These are phyloP conservation scores for Antedon mediterranea DNA, from an alignment of 53 echinoderm and acorn worm genomes.

Conservation along the genomic window DNA sequence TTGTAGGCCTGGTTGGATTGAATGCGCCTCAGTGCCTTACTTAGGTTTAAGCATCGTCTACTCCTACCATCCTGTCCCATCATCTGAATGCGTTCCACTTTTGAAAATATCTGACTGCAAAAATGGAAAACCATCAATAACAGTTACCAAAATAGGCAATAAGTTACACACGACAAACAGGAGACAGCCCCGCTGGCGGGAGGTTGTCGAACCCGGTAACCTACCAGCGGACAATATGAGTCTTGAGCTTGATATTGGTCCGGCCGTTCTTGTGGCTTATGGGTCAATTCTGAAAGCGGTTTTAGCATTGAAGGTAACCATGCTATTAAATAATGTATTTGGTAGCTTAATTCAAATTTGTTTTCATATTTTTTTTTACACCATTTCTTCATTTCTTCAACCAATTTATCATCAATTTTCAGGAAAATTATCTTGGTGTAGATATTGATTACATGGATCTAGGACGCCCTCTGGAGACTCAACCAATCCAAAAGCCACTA, in stretches of 20 bases:
- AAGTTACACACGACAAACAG: neutral
- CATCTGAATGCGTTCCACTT: constrained; percentile 66
- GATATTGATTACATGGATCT: constrained; percentile 55
- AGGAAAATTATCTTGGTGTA: constrained; percentile 88
- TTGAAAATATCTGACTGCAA: constrained; percentile 42
- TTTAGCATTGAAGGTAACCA: constrained; percentile 70
- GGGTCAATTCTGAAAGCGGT: constrained; percentile 60
- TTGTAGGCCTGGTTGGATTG: constrained; percentile 70
- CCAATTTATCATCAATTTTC: neutral
- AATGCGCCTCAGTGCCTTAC: constrained; percentile 69
- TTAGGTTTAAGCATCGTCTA: constrained; percentile 63
- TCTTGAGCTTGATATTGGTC: constrained; percentile 88
- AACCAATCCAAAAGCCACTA: constrained; percentile 13
- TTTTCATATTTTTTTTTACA: neutral
- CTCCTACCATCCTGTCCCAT: constrained; percentile 73
- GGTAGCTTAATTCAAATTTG: neutral
- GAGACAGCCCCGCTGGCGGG: constrained; percentile 22
- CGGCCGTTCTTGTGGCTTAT: constrained; percentile 66
- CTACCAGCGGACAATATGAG: constrained; percentile 56
- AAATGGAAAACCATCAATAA: constrained; percentile 17
- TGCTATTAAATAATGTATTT: neutral
- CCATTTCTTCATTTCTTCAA: too few relatives aligned
- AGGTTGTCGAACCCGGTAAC: constrained; percentile 47
- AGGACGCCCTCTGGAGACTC: constrained; percentile 17
- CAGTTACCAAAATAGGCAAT: constrained; percentile 43